phyloP scores from a whole-genome alignment of 2,888 invertebrate genomes.

The Cataglyphis albicans region DNA sequence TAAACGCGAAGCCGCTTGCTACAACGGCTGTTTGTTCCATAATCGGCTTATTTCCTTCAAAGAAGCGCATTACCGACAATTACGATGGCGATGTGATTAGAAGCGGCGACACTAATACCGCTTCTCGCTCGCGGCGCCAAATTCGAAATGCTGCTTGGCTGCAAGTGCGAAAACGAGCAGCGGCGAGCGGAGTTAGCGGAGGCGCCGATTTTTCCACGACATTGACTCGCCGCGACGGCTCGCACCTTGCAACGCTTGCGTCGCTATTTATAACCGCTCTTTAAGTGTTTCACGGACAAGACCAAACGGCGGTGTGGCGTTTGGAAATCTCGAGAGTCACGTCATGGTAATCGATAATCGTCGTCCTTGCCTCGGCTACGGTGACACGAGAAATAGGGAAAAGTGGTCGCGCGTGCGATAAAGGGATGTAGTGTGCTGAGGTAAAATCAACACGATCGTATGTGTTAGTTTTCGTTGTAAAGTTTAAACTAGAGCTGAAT shows the following conservation, averaged over 20 bases:
- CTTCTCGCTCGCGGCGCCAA: slow-evolving; percentile 63
- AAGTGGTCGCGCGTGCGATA: slow-evolving; percentile 55
- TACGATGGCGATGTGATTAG: slow-evolving; percentile 73
- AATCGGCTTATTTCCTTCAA: slow-evolving; percentile 70
- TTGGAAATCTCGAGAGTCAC: slow-evolving; percentile 64
- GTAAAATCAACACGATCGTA: slow-evolving; percentile 12
- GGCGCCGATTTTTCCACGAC: slow-evolving; percentile 56
- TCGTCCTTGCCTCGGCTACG: slow-evolving; percentile 58
- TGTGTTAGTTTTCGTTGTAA: neutral
- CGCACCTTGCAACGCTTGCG: slow-evolving; percentile 23
- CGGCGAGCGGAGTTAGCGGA: slow-evolving; percentile 14
- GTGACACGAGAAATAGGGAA: slow-evolving; percentile 61
- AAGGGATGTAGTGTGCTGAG: slow-evolving; percentile 18
- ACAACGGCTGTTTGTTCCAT: slow-evolving; percentile 63
- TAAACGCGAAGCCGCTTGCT: slow-evolving; percentile 46
- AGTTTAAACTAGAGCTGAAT: neutral
- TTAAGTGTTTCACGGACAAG: slow-evolving; percentile 64
- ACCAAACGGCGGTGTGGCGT: slow-evolving; percentile 48
- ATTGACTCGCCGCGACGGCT: slow-evolving; percentile 50
- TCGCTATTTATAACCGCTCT: slow-evolving; percentile 49
- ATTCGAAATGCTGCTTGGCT: slow-evolving; percentile 33
- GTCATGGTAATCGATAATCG: slow-evolving; percentile 66
- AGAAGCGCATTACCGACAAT: slow-evolving; percentile 72
- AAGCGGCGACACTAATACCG: slow-evolving; percentile 67
- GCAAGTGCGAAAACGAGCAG: slow-evolving; percentile 46